phyloP scores from a whole-genome alignment of 1,140 invertebrate species.

The Dendrolimus punctatus region DNA sequence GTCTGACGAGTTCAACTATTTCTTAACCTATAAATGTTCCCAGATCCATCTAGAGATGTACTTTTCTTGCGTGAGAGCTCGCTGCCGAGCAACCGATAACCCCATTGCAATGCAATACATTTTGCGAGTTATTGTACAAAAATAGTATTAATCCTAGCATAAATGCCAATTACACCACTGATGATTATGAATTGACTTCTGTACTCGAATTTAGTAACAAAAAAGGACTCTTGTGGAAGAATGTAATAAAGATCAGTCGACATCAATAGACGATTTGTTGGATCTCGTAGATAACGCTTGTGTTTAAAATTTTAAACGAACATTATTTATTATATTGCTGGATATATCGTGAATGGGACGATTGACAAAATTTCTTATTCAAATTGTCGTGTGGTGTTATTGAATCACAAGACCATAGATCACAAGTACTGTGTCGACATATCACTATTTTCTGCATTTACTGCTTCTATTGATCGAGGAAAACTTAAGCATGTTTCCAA shows the following conservation, averaged over 20 bases:
- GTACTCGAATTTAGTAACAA: conserved; percentile 11
- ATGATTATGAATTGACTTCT: conserved; percentile 10
- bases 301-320: conserved; percentile 20
- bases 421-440: no score
- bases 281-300: no score
- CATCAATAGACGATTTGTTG: neutral
- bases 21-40: conserved; percentile 31
- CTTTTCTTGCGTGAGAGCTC: conserved; percentile 25
- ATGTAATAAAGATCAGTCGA: conserved; percentile 1
- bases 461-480: no score
- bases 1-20: conserved; percentile 19
- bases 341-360: conserved; percentile 15
- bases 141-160: conserved; percentile 22
- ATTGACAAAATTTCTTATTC: conserved; percentile 9
- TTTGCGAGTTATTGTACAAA: conserved; percentile 21
- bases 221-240: conserved; percentile 1
- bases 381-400: conserved; percentile 1
- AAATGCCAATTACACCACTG: conserved; percentile 17
- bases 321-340: conserved; percentile 20
- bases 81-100: conserved; percentile 24
- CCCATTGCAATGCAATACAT: conserved; percentile 19
- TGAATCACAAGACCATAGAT: no score
- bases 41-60: conserved; percentile 36
- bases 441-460: no score
- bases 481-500: no score